Conservation (phyloP, 2,797 vertebrate genomes). For the Euphonia xanthogaster region DNA sequence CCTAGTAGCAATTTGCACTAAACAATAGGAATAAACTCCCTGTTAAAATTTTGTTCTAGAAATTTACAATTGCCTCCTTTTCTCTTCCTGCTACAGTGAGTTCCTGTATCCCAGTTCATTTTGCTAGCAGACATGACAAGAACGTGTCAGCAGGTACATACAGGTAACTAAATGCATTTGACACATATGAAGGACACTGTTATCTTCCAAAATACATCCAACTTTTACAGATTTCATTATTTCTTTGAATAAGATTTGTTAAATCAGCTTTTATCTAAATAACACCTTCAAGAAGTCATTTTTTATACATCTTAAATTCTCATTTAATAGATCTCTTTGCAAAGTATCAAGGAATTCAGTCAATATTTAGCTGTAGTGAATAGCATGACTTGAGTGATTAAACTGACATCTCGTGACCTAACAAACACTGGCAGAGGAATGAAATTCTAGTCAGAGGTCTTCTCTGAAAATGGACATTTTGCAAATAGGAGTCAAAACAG, state of each 20-base stretch:
- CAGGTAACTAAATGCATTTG: background rate
- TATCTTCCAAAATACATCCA: background rate
- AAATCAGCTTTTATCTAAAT: background rate
- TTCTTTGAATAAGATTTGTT: background rate
- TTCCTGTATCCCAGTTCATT: background rate
- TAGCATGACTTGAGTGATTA: background rate
- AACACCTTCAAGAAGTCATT: background rate
- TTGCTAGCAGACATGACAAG: background rate
- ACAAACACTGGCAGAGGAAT: background rate
- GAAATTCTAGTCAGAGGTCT: background rate
- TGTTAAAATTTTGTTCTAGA: constrained; percentile 5
- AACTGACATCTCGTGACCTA: background rate
- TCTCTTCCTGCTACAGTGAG: background rate
- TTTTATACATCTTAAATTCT: background rate
- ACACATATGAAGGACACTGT: background rate
- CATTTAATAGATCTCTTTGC: background rate
- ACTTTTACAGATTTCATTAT: background rate
- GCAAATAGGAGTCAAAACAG: background rate
- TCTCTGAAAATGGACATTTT: background rate
- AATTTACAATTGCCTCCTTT: background rate
- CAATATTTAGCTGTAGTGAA: background rate
- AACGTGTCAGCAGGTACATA: background rate
- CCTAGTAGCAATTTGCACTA: constrained; percentile 32
- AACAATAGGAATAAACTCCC: constrained; percentile 16
- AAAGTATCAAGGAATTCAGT: background rate